Conservation (phyloP, 2,113 vertebrate species). For the Polyodon spathula region DNA sequence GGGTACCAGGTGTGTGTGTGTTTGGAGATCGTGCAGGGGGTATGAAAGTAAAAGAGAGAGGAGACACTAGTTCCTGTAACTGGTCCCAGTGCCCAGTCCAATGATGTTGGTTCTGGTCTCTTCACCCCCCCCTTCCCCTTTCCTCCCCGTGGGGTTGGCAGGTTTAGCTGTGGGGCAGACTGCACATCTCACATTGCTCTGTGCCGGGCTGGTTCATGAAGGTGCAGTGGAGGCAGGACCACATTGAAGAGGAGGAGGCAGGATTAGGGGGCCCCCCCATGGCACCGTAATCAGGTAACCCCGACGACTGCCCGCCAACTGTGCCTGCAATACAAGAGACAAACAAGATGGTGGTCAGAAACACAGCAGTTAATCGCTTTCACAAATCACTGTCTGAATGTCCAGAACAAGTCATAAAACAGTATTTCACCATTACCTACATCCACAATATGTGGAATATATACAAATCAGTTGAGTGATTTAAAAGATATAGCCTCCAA, state of each 20-base stretch:
- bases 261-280: slow-evolving; percentile 59
- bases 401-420: background rate
- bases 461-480: no score
- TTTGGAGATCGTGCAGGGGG: background rate
- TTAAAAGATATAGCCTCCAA: no score
- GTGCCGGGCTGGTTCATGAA: slow-evolving; percentile 97
- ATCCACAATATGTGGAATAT: no score
- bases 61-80: slow-evolving; percentile 27
- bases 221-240: slow-evolving; percentile 96
- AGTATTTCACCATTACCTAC: no score
- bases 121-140: slow-evolving; percentile 4
- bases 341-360: background rate
- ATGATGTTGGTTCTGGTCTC: background rate
- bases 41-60: slow-evolving; percentile 5
- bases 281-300: slow-evolving; percentile 75
- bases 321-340: slow-evolving; percentile 60
- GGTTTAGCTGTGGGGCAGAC: slow-evolving; percentile 68
- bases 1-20: slow-evolving; percentile 30
- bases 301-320: slow-evolving; percentile 75
- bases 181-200: slow-evolving; percentile 96
- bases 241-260: slow-evolving; percentile 69
- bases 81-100: slow-evolving; percentile 27
- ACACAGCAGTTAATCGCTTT: no score
- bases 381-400: background rate
- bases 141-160: background rate